These are phyloP conservation scores for Tribolium madens DNA, from an alignment of 1,140 invertebrate species.

Conservation along the genomic window DNA sequence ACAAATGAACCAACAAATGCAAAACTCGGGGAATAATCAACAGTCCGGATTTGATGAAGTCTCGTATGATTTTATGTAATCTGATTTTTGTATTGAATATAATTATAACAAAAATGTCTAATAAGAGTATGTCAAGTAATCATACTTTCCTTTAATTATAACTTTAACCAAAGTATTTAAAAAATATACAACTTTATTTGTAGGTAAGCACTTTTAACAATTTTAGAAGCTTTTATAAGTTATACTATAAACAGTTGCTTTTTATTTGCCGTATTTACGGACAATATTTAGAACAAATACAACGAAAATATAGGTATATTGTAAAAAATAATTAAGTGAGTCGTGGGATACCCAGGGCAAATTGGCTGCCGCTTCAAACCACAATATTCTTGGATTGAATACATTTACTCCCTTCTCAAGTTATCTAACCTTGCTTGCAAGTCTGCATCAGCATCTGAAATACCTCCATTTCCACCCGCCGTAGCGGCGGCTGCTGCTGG, in stretches of 20 bases:
- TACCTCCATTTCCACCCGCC: conserved; percentile 69
- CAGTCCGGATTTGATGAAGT: conserved; percentile 63
- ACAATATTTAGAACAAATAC: neutral
- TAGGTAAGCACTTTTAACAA: neutral
- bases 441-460: conserved; percentile 93
- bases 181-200: conserved; percentile 34
- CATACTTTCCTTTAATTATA: too few relatives aligned
- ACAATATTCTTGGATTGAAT: conserved; percentile 1
- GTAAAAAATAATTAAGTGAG: neutral
- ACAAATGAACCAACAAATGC: conserved; percentile 63
- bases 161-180: neutral
- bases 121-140: too few relatives aligned
- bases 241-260: neutral
- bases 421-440: conserved; percentile 95
- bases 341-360: neutral
- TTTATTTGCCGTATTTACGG: neutral
- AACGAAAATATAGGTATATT: too few relatives aligned
- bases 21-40: conserved; percentile 55
- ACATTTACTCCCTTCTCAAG: conserved; percentile 84
- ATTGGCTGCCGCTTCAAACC: neutral
- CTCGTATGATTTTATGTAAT: conserved; percentile 58
- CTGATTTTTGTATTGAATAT: too few relatives aligned
- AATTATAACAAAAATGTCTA: too few relatives aligned
- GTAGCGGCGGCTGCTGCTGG: conserved; percentile 70
- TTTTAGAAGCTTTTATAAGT: conserved; percentile 2